Percentiles rank a stretch among this genome's conserved stretches.
These are phyloP conservation scores for Philopotamus ludificatus DNA, from an alignment of 1,140 invertebrate genomes.

Conservation along the genomic window DNA sequence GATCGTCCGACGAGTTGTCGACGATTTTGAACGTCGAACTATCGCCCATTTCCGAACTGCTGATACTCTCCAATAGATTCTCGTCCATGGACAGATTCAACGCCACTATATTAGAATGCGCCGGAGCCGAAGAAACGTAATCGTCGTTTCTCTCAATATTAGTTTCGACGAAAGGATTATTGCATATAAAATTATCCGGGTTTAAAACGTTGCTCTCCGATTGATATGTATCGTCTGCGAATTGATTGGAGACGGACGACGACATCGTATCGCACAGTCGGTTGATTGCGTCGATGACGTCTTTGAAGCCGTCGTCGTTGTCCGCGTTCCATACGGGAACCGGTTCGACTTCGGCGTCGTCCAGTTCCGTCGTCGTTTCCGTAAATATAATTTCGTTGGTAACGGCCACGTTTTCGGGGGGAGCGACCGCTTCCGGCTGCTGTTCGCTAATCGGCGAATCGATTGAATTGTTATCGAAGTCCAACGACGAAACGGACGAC, in stretches of 20 bases:
- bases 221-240: conserved; percentile 5
- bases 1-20: conserved; percentile 28
- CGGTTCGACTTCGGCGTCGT: too few relatives aligned
- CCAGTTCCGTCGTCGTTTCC: too few relatives aligned
- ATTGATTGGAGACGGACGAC: conserved; percentile 45
- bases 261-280: conserved; percentile 55
- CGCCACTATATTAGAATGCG: neutral
- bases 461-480: conserved; percentile 15
- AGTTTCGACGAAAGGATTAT: conserved; percentile 9
- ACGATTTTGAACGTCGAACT: neutral
- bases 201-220: conserved; percentile 2
- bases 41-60: neutral
- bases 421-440: too few relatives aligned
- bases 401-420: too few relatives aligned
- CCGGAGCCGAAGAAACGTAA: neutral
- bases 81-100: neutral
- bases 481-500: conserved; percentile 28
- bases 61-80: neutral
- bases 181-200: neutral
- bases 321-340: conserved; percentile 38
- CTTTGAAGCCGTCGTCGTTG: conserved; percentile 51
- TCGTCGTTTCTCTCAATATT: conserved; percentile 3
- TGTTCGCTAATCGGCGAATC: conserved; percentile 11
- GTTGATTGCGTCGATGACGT: conserved; percentile 56
- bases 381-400: too few relatives aligned